These are phyloP conservation scores for Tenthredo mesomela DNA, from an alignment of 2,888 invertebrate genomes.

Conservation along the genomic window DNA sequence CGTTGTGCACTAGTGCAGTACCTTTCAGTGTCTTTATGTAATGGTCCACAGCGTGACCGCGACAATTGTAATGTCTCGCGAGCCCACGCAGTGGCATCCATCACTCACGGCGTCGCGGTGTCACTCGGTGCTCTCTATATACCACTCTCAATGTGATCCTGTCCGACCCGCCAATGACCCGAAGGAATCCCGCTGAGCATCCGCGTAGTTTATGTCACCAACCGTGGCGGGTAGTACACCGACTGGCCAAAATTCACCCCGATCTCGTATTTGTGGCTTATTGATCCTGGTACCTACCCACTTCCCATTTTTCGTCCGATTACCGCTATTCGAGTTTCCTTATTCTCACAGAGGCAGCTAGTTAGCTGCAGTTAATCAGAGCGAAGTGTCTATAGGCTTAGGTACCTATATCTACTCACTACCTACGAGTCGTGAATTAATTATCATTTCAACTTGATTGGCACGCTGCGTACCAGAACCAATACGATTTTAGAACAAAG, in stretches of 20 bases:
- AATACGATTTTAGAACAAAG: conserved; percentile 42
- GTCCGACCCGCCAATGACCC: conserved; percentile 19
- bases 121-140: conserved; percentile 44
- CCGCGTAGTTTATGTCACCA: conserved; percentile 46
- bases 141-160: conserved; percentile 29
- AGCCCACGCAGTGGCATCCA: conserved; percentile 48
- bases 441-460: conserved; percentile 39
- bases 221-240: not conserved
- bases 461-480: conserved; percentile 21
- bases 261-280: conserved; percentile 13
- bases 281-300: not conserved
- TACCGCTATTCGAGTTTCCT: not conserved
- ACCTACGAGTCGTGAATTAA: conserved; percentile 25
- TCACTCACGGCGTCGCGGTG: conserved; percentile 46
- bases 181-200: conserved; percentile 42
- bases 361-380: conserved; percentile 2
- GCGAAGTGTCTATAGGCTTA: not conserved
- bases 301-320: not conserved
- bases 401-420: not conserved
- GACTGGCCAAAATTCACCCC: conserved; percentile 6
- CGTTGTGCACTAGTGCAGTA: conserved; percentile 38
- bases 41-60: conserved; percentile 50
- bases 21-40: conserved; percentile 26
- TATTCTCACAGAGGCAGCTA: not conserved
- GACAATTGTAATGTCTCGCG: conserved; percentile 50